phyloP scores from a whole-genome alignment of 2,888 invertebrate species.

The Pteria penguin region DNA sequence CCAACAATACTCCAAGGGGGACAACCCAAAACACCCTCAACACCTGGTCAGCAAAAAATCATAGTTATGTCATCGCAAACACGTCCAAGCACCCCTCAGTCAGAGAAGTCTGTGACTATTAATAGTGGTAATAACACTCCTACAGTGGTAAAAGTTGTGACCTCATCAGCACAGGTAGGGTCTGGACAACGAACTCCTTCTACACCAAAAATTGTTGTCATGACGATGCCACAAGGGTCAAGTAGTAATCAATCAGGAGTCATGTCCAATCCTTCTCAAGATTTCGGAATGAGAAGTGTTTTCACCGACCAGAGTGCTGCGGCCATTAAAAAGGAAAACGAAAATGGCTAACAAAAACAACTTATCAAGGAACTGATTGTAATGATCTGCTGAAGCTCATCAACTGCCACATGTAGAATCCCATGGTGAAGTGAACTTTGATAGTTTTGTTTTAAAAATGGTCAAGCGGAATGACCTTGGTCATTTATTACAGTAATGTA shows the following conservation, averaged over 20 bases:
- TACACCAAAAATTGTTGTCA: constrained; percentile 67
- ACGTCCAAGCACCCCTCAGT: constrained; percentile 41
- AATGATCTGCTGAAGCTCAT: too few relatives aligned
- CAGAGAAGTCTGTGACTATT: constrained; percentile 27
- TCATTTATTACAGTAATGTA: too few relatives aligned
- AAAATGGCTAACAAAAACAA: constrained; percentile 39
- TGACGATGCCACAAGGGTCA: constrained; percentile 57
- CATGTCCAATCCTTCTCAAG: constrained; percentile 37
- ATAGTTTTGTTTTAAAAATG: too few relatives aligned
- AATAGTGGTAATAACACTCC: constrained; percentile 46
- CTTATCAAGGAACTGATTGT: too few relatives aligned
- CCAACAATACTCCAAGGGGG: constrained; percentile 45
- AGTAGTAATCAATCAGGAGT: constrained; percentile 19
- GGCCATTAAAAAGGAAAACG: constrained; percentile 47
- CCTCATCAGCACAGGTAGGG: constrained; percentile 39
- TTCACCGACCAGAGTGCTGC: constrained; percentile 54
- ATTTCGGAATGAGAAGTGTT: constrained; percentile 68
- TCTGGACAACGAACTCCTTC: constrained; percentile 35
- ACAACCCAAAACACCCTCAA: constrained; percentile 51
- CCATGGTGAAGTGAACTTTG: too few relatives aligned
- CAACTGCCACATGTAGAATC: too few relatives aligned
- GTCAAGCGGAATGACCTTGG: too few relatives aligned
- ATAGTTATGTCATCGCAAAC: constrained; percentile 73
- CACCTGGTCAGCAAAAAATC: constrained; percentile 70
- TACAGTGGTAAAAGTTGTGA: constrained; percentile 66